A percentile compares a stretch with the other conserved stretches of the same genome.
Evolutionary conservation across 2,888 invertebrate species (phyloP).

Genomic region (Cryptocephalus moraei): DNA sequence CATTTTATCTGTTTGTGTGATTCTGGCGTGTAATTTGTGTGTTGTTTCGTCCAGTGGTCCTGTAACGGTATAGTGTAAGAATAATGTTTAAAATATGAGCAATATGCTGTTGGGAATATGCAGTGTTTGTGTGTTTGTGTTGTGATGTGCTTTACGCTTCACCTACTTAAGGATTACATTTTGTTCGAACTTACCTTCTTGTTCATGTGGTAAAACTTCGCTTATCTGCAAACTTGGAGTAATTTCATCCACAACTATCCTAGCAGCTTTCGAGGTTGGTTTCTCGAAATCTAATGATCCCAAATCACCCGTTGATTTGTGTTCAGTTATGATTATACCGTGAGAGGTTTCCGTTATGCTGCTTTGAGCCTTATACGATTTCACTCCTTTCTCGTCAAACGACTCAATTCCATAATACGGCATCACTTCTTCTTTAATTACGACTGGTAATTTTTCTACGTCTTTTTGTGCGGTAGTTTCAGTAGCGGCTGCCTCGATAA

Average conservation of each 20-base stretch:
- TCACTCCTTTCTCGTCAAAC: constrained; percentile 23
- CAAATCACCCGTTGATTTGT: constrained; percentile 39
- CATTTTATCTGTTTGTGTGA: constrained; percentile 30
- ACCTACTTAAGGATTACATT: constrained; percentile 10
- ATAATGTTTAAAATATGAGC: not conserved
- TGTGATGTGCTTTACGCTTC: constrained; percentile 6
- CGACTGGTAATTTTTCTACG: constrained; percentile 37
- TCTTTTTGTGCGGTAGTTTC: constrained; percentile 39
- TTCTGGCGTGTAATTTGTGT: constrained; percentile 35
- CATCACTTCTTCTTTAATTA: constrained; percentile 35
- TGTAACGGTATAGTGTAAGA: constrained; percentile 27
- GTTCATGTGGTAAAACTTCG: constrained; percentile 40
- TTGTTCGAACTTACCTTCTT: constrained; percentile 39
- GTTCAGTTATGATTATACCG: constrained; percentile 42
- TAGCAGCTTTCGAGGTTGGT: constrained; percentile 38
- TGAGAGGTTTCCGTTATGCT: constrained; percentile 26
- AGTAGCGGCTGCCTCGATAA: constrained; percentile 36
- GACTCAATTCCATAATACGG: constrained; percentile 30
- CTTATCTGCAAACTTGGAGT: constrained; percentile 37
- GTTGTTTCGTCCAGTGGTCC: constrained; percentile 34
- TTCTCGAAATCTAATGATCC: constrained; percentile 37
- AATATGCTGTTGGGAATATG: not conserved
- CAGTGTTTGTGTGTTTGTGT: constrained; percentile 4
- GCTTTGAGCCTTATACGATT: constrained; percentile 22
- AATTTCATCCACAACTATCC: constrained; percentile 32